Conservation (phyloP, 2,113 vertebrate genomes). For the Hypanus sabinus region DNA sequence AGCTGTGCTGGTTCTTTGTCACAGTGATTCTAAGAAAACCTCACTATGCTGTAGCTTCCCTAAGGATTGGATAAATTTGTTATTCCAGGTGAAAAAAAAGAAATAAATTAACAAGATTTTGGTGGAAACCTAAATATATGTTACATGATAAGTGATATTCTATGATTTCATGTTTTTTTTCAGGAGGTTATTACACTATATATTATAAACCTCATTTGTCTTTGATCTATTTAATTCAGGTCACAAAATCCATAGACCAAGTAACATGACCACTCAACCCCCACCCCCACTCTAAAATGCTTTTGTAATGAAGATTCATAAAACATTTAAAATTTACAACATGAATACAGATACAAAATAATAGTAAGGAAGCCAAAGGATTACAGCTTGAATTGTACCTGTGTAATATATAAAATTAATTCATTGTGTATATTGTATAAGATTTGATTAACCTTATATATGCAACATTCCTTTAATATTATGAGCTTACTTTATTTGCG, state of each 20-base stretch:
- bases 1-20: too few relatives aligned
- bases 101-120: not conserved
- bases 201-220: not conserved
- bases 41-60: too few relatives aligned
- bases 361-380: not conserved
- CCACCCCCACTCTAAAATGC: not conserved
- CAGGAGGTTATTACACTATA: not conserved
- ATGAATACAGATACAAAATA: not conserved
- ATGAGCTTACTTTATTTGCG: not conserved
- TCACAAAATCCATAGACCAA: not conserved
- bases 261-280: too few relatives aligned
- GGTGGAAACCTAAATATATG: not conserved
- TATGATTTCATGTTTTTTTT: not conserved
- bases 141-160: not conserved
- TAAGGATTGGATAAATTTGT: too few relatives aligned
- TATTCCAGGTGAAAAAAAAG: too few relatives aligned
- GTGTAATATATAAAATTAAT: not conserved
- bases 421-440: not conserved
- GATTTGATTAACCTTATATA: constrained; percentile 9
- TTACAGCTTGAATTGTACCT: not conserved
- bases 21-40: too few relatives aligned
- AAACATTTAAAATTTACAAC: not conserved
- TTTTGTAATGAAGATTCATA: not conserved
- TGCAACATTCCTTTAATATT: not conserved
- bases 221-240: not conserved